These are phyloP conservation scores for Cottus gobio DNA, from an alignment of 2,113 vertebrate genomes.

Conservation along the genomic window DNA sequence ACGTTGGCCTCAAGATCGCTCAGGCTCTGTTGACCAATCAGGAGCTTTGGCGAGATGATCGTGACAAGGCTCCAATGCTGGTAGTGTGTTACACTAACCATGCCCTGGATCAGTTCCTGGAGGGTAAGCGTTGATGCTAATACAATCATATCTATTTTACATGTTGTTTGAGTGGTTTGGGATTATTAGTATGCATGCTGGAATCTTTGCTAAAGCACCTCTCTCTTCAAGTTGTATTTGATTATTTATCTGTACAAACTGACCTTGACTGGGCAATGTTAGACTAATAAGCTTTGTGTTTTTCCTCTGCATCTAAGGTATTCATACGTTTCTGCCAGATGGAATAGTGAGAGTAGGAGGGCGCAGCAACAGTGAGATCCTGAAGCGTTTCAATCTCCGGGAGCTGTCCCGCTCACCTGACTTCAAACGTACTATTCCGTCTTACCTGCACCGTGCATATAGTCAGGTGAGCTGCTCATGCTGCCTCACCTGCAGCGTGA, in stretches of 20 bases:
- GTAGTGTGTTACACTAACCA: constrained; percentile 98
- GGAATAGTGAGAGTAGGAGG: constrained; percentile 93
- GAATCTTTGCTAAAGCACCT: neutral
- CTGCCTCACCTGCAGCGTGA: neutral
- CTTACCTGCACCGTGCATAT: constrained; percentile 79
- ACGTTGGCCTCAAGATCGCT: constrained; percentile 93
- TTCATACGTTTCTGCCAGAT: constrained; percentile 81
- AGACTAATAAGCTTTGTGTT: constrained; percentile 6
- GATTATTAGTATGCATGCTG: constrained; percentile 9
- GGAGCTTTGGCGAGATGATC: constrained; percentile 69
- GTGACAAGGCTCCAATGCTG: constrained; percentile 82
- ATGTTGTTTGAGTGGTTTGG: neutral
- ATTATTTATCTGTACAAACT: constrained; percentile 5
- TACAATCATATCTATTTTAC: neutral
- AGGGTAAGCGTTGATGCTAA: constrained; percentile 83
- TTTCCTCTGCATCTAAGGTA: constrained; percentile 79
- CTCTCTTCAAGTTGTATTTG: neutral
- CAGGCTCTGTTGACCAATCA: constrained; percentile 87
- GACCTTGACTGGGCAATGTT: neutral
- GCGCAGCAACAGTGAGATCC: constrained; percentile 88
- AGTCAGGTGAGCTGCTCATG: constrained; percentile 76
- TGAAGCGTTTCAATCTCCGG: constrained; percentile 88
- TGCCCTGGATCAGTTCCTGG: constrained; percentile 98
- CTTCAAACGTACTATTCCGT: constrained; percentile 71
- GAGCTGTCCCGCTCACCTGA: constrained; percentile 79